These are phyloP conservation scores for Nymphalis c-album DNA, from an alignment of 2,888 invertebrate genomes.

Conservation along the genomic window DNA sequence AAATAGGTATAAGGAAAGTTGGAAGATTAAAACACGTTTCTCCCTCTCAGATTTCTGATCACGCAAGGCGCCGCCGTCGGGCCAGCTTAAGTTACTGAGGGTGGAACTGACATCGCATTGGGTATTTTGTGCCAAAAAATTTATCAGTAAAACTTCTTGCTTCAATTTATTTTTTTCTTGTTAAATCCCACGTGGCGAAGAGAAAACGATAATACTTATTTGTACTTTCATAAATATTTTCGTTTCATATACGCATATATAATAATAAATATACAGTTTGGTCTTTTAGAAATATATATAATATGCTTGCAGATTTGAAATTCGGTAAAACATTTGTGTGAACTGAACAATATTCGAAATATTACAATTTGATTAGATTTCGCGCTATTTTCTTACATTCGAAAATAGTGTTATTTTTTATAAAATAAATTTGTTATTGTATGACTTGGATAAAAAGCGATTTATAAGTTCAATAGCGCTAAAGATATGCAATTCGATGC, in stretches of 20 bases:
- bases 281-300: too few relatives aligned
- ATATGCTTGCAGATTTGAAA: too few relatives aligned
- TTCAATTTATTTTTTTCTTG: slow-evolving; percentile 22
- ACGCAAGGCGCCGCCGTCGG: slow-evolving; percentile 36
- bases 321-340: too few relatives aligned
- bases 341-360: too few relatives aligned
- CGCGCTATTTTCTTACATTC: too few relatives aligned
- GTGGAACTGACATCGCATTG: slow-evolving; percentile 26
- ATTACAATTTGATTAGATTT: too few relatives aligned
- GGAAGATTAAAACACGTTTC: slow-evolving; percentile 37
- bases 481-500: slow-evolving; percentile 32
- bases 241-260: background rate
- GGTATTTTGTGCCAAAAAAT: slow-evolving; percentile 27
- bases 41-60: slow-evolving; percentile 40
- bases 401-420: too few relatives aligned
- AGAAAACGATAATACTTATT: background rate
- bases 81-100: slow-evolving; percentile 29
- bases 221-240: background rate
- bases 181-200: slow-evolving; percentile 1
- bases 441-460: slow-evolving; percentile 7
- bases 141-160: slow-evolving; percentile 27
- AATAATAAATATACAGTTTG: too few relatives aligned
- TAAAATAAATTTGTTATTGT: background rate
- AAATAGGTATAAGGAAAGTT: slow-evolving; percentile 34
- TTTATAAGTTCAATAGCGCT: slow-evolving; percentile 14